These are phyloP conservation scores for Corticium candelabrum DNA, from an alignment of 37 sponge, comb jelly and placozoan species.

Conservation along the genomic window DNA sequence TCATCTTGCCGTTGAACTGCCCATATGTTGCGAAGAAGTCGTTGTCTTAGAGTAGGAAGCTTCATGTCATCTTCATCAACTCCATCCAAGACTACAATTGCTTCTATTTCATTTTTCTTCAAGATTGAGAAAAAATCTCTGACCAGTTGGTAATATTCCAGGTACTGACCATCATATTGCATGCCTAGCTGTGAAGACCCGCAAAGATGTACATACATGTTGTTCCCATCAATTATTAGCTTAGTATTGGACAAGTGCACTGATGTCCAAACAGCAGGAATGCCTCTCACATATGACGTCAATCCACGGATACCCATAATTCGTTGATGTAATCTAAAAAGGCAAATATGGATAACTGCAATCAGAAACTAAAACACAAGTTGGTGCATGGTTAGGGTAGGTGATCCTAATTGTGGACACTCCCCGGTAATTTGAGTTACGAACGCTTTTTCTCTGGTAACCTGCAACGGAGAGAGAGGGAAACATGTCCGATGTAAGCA, in stretches of 20 bases:
- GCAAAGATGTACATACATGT: constrained; percentile 28
- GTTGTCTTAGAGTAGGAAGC: neutral
- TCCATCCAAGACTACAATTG: constrained; percentile 69
- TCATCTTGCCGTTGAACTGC: no score
- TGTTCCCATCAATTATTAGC: constrained; percentile 48
- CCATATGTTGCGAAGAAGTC: no score
- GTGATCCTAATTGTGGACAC: no score
- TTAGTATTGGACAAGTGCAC: neutral
- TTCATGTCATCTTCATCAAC: constrained; percentile 47
- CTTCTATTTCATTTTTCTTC: constrained; percentile 12
- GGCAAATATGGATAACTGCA: no score
- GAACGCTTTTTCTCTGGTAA: no score
- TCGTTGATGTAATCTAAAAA: no score
- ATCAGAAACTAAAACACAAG: no score
- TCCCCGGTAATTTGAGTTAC: no score
- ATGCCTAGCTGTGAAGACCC: constrained; percentile 1
- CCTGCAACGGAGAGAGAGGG: no score
- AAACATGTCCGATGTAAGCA: no score
- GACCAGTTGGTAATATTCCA: constrained; percentile 12
- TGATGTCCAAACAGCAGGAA: no score
- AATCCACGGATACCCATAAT: constrained; percentile 64
- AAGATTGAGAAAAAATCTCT: constrained; percentile 26
- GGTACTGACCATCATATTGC: constrained; percentile 57
- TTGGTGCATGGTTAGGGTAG: no score
- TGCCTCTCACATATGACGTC: constrained; percentile 26